Base-by-base conservation (phyloP, 2,113 vertebrate species). In the Hippocampus zosterae region DNA sequence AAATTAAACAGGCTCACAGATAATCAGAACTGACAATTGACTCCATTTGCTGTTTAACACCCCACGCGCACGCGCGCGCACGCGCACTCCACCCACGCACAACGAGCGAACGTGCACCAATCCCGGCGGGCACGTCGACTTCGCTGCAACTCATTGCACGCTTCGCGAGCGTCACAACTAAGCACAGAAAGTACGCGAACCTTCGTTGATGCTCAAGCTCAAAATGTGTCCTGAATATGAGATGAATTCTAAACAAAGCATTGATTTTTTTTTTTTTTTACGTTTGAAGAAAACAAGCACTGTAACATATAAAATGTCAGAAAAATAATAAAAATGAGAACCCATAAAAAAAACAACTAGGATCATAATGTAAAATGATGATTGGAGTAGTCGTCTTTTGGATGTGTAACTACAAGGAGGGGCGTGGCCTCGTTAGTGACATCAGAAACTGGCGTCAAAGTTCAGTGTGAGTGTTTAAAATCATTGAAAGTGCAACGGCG, bases 11-110 rank as follows among this genome's bases (percentile, higher is more conserved):
- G 55, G 70, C 69, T 77, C 56, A 2, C 44, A 70, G 76, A 84
- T 77, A 81, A 77, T 81, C 79, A 84, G 18, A 65, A 77, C 71
- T 44, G 62, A 83, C 81, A 76, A 77, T 82, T 83, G 78, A 77
- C 74, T 82, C 42, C 52, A 46, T 75, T 79, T 73, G 68, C 55
- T 53, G 53, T 67, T 67, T 71, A 72, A 73, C 64, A 52, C 27
- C 66, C 63, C 65, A 55, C 40, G 67, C 55, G 60, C 25, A 46
- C 56, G 42, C 42, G 12, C 40, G 67, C 55, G 60, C 25, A 46
- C 56, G 42, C 42, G 12, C 42, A 44, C 12, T 52, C 4, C 48
- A 52, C 48, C 48, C 63, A 44, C 15, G 59, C 73, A 3, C 40
- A 67, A 65, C 61, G 57, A 76, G 68, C 44, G 7, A 61, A 8